phyloP scores from a whole-genome alignment of 2,888 invertebrate species.

The Drosophila putrida region DNA sequence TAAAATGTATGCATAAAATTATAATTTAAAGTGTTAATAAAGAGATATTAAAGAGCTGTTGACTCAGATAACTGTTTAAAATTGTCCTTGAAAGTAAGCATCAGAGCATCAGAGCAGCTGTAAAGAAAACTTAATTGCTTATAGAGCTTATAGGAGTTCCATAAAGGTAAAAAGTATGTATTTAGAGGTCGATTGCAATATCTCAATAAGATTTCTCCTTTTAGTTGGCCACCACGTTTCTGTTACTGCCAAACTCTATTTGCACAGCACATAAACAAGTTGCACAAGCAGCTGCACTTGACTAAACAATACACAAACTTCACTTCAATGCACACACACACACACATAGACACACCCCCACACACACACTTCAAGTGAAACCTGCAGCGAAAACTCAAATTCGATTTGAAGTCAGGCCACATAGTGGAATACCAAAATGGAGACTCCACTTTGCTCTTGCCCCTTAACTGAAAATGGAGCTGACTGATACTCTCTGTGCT shows the following conservation, averaged over 20 bases:
- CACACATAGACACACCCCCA: slow-evolving; percentile 23
- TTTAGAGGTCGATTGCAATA: slow-evolving; percentile 13
- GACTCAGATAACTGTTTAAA: no score
- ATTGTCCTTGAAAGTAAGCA: no score
- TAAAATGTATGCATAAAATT: no score
- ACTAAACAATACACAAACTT: slow-evolving; percentile 78
- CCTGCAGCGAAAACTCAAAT: slow-evolving; percentile 58
- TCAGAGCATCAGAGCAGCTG: no score
- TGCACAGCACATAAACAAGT: slow-evolving; percentile 70
- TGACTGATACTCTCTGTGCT: slow-evolving; percentile 50
- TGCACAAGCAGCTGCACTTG: slow-evolving; percentile 77
- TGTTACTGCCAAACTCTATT: slow-evolving; percentile 58
- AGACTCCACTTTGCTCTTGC: slow-evolving; percentile 6
- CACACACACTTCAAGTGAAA: slow-evolving; percentile 26
- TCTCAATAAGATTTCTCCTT: slow-evolving; percentile 35
- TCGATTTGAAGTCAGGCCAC: slow-evolving; percentile 70
- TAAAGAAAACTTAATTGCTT: neutral
- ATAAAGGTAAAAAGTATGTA: slow-evolving; percentile 18
- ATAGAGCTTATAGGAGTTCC: neutral
- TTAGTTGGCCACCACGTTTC: slow-evolving; percentile 39
- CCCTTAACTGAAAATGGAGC: slow-evolving; percentile 14
- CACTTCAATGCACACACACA: slow-evolving; percentile 44
- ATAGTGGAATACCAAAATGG: slow-evolving; percentile 46
- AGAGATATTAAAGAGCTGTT: neutral
- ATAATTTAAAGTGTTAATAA: no score